Evolutionary conservation across 2,888 invertebrate species (phyloP).

Genomic region (Nemoura dubitans): DNA sequence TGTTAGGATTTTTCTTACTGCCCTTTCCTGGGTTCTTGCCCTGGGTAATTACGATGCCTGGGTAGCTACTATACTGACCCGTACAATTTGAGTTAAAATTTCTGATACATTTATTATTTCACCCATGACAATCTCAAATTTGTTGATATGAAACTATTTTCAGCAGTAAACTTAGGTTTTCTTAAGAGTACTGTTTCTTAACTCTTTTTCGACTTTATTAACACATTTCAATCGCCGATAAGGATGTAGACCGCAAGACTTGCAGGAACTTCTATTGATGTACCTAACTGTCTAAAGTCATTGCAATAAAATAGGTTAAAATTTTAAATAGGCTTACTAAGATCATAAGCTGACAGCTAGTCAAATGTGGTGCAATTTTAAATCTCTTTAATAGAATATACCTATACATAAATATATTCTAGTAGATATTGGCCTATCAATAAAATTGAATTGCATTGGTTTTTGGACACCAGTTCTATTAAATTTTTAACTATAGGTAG

Average conservation of each 20-base stretch:
- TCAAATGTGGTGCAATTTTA: neutral
- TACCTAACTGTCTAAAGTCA: neutral
- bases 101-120: neutral
- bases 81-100: too few relatives aligned
- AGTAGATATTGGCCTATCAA: neutral
- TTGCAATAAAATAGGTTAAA: neutral
- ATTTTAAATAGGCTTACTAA: neutral
- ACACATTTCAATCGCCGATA: conserved; percentile 3
- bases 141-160: neutral
- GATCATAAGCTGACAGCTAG: neutral
- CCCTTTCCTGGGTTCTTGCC: too few relatives aligned
- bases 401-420: neutral
- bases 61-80: too few relatives aligned
- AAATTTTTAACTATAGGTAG: neutral
- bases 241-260: neutral
- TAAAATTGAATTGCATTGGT: neutral
- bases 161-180: neutral
- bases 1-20: too few relatives aligned
- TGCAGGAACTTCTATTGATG: neutral
- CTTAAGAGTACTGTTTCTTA: neutral
- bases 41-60: too few relatives aligned
- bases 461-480: neutral
- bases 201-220: neutral
- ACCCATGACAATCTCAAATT: neutral
- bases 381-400: neutral